Conservation (phyloP, 1,140 invertebrate genomes). For the Drosophila insularis region DNA sequence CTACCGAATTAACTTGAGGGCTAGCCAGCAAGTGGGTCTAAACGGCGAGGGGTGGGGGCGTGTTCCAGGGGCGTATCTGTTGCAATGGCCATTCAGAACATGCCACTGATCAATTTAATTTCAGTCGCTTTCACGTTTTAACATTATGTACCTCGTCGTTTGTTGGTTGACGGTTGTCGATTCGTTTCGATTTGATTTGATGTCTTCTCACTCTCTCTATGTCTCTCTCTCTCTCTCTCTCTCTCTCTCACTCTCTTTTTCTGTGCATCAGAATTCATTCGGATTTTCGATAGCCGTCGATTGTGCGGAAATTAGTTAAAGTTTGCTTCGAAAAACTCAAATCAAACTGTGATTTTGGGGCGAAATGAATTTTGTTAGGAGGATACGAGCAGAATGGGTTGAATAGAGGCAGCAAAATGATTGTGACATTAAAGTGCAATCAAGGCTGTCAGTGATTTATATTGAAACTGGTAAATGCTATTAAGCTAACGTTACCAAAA, state of each 20-base stretch:
- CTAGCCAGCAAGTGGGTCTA: too few species aligned
- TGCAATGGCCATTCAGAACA: conserved; percentile 11
- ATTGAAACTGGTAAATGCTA: not conserved
- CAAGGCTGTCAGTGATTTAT: not conserved
- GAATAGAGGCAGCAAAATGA: not conserved
- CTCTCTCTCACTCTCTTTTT: not conserved
- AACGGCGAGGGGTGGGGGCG: not conserved
- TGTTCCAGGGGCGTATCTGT: not conserved
- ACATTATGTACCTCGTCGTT: conserved; percentile 12
- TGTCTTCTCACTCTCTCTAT: not conserved
- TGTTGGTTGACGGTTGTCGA: conserved; percentile 7
- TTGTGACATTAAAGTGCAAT: not conserved
- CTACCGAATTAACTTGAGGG: not conserved
- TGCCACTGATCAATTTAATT: conserved; percentile 57
- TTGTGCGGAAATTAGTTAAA: conserved; percentile 68
- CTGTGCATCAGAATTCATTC: not conserved
- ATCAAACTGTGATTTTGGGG: conserved; percentile 3
- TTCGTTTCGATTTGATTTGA: conserved; percentile 40
- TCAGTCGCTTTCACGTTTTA: conserved; percentile 34
- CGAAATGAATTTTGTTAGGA: not conserved
- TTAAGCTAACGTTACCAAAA: not conserved
- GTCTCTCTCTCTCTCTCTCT: too few species aligned
- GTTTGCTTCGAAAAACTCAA: conserved; percentile 33
- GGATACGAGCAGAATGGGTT: too few species aligned
- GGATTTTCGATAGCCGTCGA: conserved; percentile 43